phyloP scores from a whole-genome alignment of 2,888 invertebrate genomes.

The Leptinotarsa haldemani region DNA sequence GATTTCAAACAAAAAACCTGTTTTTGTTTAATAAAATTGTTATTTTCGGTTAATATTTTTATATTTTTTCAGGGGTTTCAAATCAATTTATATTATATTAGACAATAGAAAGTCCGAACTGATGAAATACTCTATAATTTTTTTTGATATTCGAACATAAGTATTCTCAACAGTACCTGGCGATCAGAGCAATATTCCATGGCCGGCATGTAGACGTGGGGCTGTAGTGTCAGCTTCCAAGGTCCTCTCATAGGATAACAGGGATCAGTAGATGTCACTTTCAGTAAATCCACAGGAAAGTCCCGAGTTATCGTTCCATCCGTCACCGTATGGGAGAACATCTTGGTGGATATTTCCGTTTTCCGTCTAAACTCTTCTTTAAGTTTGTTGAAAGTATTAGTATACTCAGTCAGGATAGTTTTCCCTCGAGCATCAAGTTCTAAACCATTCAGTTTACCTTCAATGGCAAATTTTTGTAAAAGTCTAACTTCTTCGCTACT shows the following conservation, averaged over 20 bases:
- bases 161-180: constrained; percentile 60
- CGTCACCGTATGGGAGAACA: constrained; percentile 75
- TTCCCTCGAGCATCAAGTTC: constrained; percentile 71
- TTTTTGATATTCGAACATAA: no score
- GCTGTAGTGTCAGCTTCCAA: constrained; percentile 85
- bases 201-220: constrained; percentile 78
- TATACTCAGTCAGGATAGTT: constrained; percentile 69
- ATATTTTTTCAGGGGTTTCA: no score
- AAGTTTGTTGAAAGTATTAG: constrained; percentile 70
- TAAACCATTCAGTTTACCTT: constrained; percentile 86
- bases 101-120: no score
- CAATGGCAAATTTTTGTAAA: constrained; percentile 81
- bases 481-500: constrained; percentile 77
- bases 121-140: no score
- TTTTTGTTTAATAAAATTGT: no score
- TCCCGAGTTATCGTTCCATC: constrained; percentile 77
- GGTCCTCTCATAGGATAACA: constrained; percentile 77
- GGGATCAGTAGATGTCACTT: constrained; percentile 74
- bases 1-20: no score
- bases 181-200: constrained; percentile 88
- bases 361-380: constrained; percentile 75
- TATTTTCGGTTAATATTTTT: no score
- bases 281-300: constrained; percentile 78
- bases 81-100: no score
- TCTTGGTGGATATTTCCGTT: constrained; percentile 73